Conservation (phyloP, 2,113 vertebrate species). For the Charina bottae region DNA sequence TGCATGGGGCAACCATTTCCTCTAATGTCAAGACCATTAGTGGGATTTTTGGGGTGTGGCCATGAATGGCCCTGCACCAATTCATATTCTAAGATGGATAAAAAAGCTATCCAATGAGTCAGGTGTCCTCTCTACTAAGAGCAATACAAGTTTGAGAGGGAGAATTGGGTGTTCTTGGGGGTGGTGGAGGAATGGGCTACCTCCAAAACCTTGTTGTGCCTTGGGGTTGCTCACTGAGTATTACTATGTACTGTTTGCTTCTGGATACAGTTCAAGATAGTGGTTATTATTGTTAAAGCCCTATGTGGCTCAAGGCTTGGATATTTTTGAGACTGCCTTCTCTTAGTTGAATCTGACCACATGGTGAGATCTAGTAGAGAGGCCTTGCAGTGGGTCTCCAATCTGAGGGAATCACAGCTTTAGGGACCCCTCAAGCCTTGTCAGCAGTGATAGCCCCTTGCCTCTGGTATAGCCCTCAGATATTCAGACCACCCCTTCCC, state of each 20-base stretch:
- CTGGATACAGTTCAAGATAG: neutral
- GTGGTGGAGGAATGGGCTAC: neutral
- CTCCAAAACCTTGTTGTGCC: neutral
- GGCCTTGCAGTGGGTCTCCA: too few species aligned
- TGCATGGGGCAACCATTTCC: neutral
- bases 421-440: too few species aligned
- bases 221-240: neutral
- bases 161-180: neutral
- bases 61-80: neutral
- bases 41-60: neutral
- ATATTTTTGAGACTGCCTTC: neutral
- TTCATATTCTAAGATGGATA: neutral
- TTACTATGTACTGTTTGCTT: neutral
- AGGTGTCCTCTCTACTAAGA: neutral
- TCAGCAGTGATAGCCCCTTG: too few species aligned
- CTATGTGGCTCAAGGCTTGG: neutral
- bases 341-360: too few species aligned
- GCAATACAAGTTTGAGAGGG: neutral
- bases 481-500: too few species aligned
- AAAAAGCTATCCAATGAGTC: neutral
- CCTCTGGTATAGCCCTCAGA: too few species aligned
- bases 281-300: neutral
- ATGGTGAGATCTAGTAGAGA: too few species aligned
- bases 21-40: neutral
- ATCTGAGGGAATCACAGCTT: too few species aligned